Conservation (phyloP, 2,113 vertebrate genomes). For the Menidia beryllina region DNA sequence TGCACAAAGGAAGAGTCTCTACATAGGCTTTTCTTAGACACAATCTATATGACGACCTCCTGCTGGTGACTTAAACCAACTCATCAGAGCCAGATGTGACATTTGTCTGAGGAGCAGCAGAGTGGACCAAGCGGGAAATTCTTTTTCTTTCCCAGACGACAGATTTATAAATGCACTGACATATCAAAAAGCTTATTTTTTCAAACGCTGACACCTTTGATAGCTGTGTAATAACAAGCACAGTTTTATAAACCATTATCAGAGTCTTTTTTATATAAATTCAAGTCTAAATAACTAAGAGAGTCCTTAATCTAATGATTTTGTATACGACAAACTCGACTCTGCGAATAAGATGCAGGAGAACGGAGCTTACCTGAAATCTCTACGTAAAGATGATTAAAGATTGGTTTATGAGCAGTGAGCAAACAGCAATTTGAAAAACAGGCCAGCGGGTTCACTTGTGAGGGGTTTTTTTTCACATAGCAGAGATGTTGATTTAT, state of each 20-base stretch:
- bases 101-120: conserved; percentile 29
- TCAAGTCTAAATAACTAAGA: no score
- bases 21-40: conserved; percentile 56
- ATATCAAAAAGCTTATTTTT: neutral
- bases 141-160: neutral
- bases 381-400: neutral
- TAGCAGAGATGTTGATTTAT: conserved; percentile 8
- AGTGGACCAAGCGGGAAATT: neutral
- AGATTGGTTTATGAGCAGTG: neutral
- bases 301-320: no score
- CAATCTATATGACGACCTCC: conserved; percentile 16
- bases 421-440: conserved; percentile 10
- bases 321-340: no score
- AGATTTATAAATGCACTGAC: neutral
- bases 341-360: neutral
- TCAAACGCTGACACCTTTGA: neutral
- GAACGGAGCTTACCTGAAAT: conserved; percentile 14
- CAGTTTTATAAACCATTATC: neutral
- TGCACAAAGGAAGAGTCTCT: neutral
- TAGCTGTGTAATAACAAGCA: neutral
- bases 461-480: neutral
- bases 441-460: neutral
- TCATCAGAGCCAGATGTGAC: conserved; percentile 21
- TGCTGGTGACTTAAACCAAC: conserved; percentile 6
- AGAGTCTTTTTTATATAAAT: no score